phyloP scores from a whole-genome alignment of 2,113 vertebrate species.

The Probosciger aterrimus region DNA sequence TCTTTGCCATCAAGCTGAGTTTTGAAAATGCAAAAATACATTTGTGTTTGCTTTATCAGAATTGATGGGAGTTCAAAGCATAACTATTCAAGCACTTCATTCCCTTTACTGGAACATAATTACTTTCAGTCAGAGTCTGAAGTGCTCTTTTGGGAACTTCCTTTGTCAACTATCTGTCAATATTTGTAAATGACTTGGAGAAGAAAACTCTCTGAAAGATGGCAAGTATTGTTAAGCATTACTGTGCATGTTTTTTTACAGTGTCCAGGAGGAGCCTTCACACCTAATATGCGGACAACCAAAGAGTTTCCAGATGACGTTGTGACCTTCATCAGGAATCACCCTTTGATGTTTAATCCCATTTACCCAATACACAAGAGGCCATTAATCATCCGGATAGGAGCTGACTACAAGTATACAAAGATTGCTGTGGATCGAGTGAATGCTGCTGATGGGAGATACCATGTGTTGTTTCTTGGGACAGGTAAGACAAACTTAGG shows the following conservation, averaged over 20 bases:
- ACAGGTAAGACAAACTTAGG: slow-evolving; percentile 78
- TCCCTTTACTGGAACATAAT: background rate
- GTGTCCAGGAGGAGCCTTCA: slow-evolving; percentile 98
- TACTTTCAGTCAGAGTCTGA: background rate
- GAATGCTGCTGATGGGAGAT: slow-evolving; percentile 89
- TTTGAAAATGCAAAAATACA: background rate
- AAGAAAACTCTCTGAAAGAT: background rate
- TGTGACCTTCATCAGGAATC: slow-evolving; percentile 94
- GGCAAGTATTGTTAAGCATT: background rate
- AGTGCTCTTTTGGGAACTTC: background rate
- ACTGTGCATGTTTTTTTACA: slow-evolving; percentile 42
- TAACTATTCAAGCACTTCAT: slow-evolving; percentile 18
- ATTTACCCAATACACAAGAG: slow-evolving; percentile 89
- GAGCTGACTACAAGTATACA: slow-evolving; percentile 92
- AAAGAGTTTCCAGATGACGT: slow-evolving; percentile 98
- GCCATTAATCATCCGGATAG: slow-evolving; percentile 90
- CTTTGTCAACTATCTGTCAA: background rate
- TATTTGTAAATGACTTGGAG: background rate
- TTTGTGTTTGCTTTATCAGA: background rate
- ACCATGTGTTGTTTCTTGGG: slow-evolving; percentile 94
- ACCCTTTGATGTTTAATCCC: slow-evolving; percentile 96
- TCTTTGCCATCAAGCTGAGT: background rate
- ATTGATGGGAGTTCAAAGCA: background rate
- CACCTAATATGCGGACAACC: slow-evolving; percentile 88
- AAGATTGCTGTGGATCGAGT: slow-evolving; percentile 94